phyloP scores from a whole-genome alignment of 2,888 invertebrate species.

The Brenthis hecate region DNA sequence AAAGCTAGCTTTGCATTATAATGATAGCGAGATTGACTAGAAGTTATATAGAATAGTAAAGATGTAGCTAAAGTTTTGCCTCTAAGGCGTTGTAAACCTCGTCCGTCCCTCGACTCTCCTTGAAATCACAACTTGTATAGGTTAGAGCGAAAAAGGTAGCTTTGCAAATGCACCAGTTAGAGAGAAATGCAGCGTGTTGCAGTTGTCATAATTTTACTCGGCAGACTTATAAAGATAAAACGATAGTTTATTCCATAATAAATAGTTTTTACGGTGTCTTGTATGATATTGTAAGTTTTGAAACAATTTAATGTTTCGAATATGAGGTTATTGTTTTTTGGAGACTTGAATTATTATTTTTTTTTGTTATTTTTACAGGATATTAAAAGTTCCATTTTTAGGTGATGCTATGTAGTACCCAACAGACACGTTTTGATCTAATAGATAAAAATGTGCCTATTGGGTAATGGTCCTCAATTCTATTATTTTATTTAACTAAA shows the following conservation, averaged over 20 bases:
- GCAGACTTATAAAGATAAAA: constrained; percentile 82
- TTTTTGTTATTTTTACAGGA: no score
- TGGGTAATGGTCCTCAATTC: no score
- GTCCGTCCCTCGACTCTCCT: constrained; percentile 15
- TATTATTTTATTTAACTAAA: no score
- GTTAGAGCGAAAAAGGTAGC: constrained; percentile 36
- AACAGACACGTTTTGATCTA: no score
- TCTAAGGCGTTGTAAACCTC: constrained; percentile 5
- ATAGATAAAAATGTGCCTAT: no score
- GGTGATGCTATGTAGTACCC: no score
- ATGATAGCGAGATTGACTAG: background rate
- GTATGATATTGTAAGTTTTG: constrained; percentile 25
- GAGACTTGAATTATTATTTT: no score
- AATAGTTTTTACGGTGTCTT: constrained; percentile 33
- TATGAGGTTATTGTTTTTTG: no score
- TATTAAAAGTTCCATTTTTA: no score
- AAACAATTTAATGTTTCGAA: background rate
- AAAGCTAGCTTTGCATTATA: background rate
- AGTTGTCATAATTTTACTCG: constrained; percentile 83
- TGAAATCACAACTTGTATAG: constrained; percentile 10
- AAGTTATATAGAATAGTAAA: constrained; percentile 7
- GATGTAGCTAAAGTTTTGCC: constrained; percentile 6
- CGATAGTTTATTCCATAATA: constrained; percentile 46
- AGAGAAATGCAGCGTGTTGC: constrained; percentile 68
- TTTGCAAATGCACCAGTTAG: constrained; percentile 34